phyloP scores from a whole-genome alignment of 2,797 vertebrate genomes.

The Hydrolagus colliei region DNA sequence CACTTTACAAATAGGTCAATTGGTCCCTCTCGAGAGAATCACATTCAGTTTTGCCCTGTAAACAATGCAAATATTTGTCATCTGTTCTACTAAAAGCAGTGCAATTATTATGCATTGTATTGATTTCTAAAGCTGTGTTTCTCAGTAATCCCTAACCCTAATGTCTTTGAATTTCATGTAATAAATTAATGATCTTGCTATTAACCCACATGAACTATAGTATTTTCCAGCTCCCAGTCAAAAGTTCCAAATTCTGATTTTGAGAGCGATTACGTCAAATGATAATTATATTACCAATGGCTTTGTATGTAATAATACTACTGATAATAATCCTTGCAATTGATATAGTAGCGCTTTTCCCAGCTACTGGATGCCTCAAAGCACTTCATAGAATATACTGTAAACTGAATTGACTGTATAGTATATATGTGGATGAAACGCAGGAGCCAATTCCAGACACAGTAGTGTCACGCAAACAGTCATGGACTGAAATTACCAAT shows the following conservation, averaged over 20 bases:
- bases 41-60: constrained; percentile 10
- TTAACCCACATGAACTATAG: constrained; percentile 18
- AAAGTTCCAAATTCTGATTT: not conserved
- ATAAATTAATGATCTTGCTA: constrained; percentile 29
- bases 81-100: constrained; percentile 21
- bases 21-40: not conserved
- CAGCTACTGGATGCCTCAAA: no score
- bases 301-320: not conserved
- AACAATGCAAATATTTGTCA: constrained; percentile 22
- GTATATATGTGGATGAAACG: no score
- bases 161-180: constrained; percentile 21
- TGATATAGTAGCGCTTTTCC: no score
- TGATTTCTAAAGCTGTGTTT: constrained; percentile 5
- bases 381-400: no score
- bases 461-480: no score
- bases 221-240: not conserved
- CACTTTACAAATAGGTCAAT: not conserved
- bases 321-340: no score
- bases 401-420: no score
- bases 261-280: not conserved
- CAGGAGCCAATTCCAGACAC: no score
- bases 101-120: constrained; percentile 21
- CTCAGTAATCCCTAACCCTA: constrained; percentile 7
- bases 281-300: not conserved
- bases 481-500: no score